phyloP scores from a whole-genome alignment of 2,888 invertebrate genomes.

The Drosophila putrida region DNA sequence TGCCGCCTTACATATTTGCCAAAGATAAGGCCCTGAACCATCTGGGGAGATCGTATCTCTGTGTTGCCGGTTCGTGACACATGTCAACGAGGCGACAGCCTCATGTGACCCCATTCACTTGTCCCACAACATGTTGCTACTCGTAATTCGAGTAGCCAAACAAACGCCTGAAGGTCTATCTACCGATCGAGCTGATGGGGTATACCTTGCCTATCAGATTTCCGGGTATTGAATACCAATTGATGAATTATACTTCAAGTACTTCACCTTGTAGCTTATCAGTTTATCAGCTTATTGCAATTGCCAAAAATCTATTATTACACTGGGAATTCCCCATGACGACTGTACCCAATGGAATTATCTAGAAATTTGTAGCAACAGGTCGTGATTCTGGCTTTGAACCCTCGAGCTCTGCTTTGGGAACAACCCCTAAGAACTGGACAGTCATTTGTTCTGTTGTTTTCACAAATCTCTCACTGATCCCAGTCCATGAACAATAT shows the following conservation, averaged over 20 bases:
- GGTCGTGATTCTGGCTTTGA: not conserved
- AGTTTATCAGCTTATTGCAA: constrained; percentile 22
- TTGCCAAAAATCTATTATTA: constrained; percentile 7
- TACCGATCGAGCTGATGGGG: constrained; percentile 11
- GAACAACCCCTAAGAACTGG: constrained; percentile 45
- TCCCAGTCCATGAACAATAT: constrained; percentile 17
- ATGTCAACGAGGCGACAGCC: constrained; percentile 29
- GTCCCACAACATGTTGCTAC: constrained; percentile 29
- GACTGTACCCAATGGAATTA: constrained; percentile 25
- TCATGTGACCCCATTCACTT: constrained; percentile 58
- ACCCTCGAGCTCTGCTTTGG: not conserved
- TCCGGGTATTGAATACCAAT: constrained; percentile 43
- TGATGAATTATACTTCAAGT: constrained; percentile 7
- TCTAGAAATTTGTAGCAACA: constrained; percentile 16
- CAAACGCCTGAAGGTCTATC: constrained; percentile 32
- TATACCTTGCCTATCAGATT: constrained; percentile 33
- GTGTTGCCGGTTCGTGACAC: constrained; percentile 22
- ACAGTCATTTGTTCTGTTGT: constrained; percentile 17
- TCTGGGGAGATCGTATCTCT: constrained; percentile 14
- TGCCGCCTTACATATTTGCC: constrained; percentile 35
- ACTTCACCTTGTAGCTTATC: constrained; percentile 9
- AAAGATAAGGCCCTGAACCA: constrained; percentile 38
- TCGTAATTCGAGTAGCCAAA: constrained; percentile 6
- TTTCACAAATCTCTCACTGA: constrained; percentile 19
- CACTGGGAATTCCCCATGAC: constrained; percentile 6